Conservation (phyloP, 1,140 invertebrate species). For the Drosophila gunungcola region DNA sequence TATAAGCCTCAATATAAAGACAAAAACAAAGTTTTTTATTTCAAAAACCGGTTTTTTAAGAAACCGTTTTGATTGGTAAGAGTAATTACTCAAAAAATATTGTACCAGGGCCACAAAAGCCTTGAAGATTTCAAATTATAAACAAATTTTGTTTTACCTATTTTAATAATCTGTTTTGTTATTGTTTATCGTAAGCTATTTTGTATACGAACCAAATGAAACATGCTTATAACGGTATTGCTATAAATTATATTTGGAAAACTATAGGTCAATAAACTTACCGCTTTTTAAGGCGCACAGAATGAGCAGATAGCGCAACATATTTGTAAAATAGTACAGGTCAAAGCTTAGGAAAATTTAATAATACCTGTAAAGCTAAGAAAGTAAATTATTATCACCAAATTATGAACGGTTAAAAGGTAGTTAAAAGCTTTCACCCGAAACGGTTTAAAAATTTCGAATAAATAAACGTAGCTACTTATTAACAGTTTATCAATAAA, state of each 20-base stretch:
- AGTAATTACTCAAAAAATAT: no score
- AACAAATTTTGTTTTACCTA: no score
- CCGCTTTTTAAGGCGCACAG: constrained; percentile 42
- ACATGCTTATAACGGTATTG: no score
- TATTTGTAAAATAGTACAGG: constrained; percentile 26
- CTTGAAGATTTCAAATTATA: no score
- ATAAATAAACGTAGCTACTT: background rate
- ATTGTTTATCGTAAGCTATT: background rate
- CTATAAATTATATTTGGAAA: background rate
- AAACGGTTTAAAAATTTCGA: background rate
- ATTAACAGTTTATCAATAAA: background rate
- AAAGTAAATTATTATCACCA: background rate
- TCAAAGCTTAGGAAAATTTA: constrained; percentile 35
- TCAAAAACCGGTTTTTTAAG: no score
- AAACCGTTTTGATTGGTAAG: background rate
- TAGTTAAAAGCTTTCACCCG: constrained; percentile 7
- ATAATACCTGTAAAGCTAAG: constrained; percentile 25
- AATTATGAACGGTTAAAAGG: background rate
- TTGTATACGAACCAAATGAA: background rate
- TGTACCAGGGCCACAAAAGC: no score
- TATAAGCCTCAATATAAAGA: no score
- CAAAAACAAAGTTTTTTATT: no score
- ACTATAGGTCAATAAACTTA: constrained; percentile 12
- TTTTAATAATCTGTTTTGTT: background rate
- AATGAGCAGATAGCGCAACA: constrained; percentile 51